Conservation (phyloP, 2,113 vertebrate genomes). For the Edolisoma coerulescens region DNA sequence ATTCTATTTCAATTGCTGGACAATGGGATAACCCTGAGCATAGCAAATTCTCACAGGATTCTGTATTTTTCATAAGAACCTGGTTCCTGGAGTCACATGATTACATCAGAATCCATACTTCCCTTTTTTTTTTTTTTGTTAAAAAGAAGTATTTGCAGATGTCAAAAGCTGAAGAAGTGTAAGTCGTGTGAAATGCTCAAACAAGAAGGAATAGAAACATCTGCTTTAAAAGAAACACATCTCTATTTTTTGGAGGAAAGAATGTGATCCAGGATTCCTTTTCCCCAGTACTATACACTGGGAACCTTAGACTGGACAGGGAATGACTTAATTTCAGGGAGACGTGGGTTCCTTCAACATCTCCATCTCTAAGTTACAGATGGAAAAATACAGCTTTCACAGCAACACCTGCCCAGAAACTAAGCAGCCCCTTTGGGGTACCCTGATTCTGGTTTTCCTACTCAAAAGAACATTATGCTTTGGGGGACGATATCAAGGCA, state of each 20-base stretch:
- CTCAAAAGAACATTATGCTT: background rate
- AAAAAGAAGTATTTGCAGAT: background rate
- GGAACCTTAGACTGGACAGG: background rate
- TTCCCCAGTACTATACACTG: background rate
- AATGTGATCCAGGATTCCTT: background rate
- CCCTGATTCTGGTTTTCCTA: background rate
- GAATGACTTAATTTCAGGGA: background rate
- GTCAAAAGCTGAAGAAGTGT: background rate
- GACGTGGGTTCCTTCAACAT: background rate
- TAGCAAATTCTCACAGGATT: background rate
- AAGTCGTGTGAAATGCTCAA: background rate
- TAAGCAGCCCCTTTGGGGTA: background rate
- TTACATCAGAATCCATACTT: conserved; percentile 21
- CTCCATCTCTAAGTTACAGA: background rate
- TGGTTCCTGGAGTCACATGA: background rate
- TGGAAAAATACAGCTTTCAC: background rate
- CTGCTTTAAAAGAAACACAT: background rate
- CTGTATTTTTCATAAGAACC: background rate
- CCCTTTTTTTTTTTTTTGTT: background rate
- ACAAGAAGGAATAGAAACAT: background rate
- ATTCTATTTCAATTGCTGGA: background rate
- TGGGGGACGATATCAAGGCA: background rate
- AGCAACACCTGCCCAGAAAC: background rate
- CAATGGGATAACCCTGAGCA: background rate
- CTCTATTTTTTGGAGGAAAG: background rate